Evolutionary conservation across 2,888 invertebrate species (phyloP), one percentile per base, ranked within the genome.

Genomic region (Leucozona laternaria): DNA sequence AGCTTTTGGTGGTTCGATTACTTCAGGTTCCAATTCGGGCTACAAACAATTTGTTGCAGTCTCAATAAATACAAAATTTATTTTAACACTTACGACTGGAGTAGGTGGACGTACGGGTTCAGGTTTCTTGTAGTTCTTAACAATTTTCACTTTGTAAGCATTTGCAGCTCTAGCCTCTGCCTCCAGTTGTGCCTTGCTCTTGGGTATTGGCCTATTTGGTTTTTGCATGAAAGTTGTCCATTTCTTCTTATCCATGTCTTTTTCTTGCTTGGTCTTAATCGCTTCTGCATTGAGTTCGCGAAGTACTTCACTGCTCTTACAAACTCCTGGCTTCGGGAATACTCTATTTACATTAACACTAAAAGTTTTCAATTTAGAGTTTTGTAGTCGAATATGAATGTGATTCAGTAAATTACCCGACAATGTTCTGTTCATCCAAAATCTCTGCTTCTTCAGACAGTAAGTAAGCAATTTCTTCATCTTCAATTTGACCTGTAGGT

Each of bases 181-280:
- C 80, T 92, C 91, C 53, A 92, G 70, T 82, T 91, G 90, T 6
- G 90, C 90, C 75, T 90, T 91, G 76, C 90, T 92, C 83, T 91
- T 92, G 8, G 96, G 96, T 88, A 95, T 94, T 0, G 96, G 95
- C 22, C 96, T 93, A 88, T 95, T 94, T 0, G 97, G 97, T 89
- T 95, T 96, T 91, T 96, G 95, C 84, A 97, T 90, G 90, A 97
- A 97, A 37, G 96, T 96, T 4, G 97, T 96, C 93, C 95, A 95
- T 88, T 95, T 94, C 88, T 94, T 94, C 88, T 94, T 94, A 48
- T 95, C 94, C 87, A 93, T 93, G 73, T 93, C 94, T 82, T 93
- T 92, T 88, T 94, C 94, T 20, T 92, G 93, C 88, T 92, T 93
- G 4, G 93, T 92, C 89, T 93, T 93, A 79, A 92, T 88, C 43